These are phyloP conservation scores for Arctocebus calabarensis DNA, from an alignment of 2,797 vertebrate genomes.

Conservation along the genomic window DNA sequence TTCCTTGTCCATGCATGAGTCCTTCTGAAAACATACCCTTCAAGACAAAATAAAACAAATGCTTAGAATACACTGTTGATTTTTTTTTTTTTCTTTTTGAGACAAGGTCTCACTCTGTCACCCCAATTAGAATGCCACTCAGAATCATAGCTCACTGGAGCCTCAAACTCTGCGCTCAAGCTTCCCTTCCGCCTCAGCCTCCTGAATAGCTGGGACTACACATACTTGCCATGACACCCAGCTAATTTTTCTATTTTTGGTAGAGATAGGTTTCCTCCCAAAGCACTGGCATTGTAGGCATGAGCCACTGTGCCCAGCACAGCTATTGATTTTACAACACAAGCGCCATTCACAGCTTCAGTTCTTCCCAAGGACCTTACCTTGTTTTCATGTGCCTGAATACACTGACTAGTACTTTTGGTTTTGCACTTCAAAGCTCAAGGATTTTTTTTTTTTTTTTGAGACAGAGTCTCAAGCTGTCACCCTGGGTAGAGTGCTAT, in stretches of 20 bases:
- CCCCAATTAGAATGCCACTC: neutral
- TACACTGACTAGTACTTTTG: neutral
- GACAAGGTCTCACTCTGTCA: neutral
- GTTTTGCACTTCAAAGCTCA: neutral
- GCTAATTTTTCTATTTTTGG: neutral
- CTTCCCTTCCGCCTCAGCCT: neutral
- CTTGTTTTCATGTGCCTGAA: accelerated
- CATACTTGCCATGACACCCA: neutral
- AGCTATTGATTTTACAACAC: accelerated
- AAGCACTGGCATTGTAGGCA: neutral
- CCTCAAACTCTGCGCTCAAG: neutral
- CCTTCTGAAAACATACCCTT: slow-evolving; percentile 95
- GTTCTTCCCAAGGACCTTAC: neutral
- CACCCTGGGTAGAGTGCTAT: no score
- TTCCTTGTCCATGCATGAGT: slow-evolving; percentile 93
- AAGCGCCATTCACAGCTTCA: neutral
- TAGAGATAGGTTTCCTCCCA: neutral
- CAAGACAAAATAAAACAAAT: slow-evolving; percentile 59
- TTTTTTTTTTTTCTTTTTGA: no score
- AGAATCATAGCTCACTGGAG: neutral
- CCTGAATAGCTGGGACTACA: neutral
- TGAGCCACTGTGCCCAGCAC: neutral
- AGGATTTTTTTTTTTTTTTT: neutral
- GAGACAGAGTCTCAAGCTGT: no score
- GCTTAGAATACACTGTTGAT: neutral